Percentiles rank a stretch among this genome's conserved stretches.
Evolutionary conservation across 2,888 invertebrate genomes (phyloP).

Genomic region (Pteria penguin): DNA sequence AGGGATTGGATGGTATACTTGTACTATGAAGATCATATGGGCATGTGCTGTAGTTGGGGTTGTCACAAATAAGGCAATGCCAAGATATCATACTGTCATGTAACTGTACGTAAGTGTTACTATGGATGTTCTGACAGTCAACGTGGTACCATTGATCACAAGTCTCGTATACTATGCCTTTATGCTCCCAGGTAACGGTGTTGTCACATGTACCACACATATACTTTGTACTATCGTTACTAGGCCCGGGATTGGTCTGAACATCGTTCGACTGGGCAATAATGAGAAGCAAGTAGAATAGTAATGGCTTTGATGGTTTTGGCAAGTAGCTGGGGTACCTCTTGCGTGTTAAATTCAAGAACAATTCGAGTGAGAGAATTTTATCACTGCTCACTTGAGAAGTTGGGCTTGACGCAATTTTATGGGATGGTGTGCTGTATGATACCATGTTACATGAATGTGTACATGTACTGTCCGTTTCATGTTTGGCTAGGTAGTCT

Average conservation of each 20-base stretch:
- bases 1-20: too few species aligned
- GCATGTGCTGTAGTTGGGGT: too few species aligned
- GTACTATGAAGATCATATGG: too few species aligned
- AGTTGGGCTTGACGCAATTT: neutral
- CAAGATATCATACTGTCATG: too few species aligned
- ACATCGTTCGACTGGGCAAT: slow-evolving; percentile 5
- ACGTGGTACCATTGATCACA: too few species aligned
- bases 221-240: slow-evolving; percentile 16
- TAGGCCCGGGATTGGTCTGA: slow-evolving; percentile 13
- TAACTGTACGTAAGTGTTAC: too few species aligned
- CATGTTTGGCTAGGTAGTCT: neutral
- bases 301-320: neutral
- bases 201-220: too few species aligned
- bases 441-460: neutral
- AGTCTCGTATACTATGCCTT: too few species aligned
- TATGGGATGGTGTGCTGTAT: too few species aligned
- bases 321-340: neutral
- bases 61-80: too few species aligned
- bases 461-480: neutral
- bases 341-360: neutral
- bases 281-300: neutral
- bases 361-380: neutral
- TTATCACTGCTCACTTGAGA: neutral
- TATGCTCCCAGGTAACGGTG: too few species aligned
- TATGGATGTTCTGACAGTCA: too few species aligned